A percentile compares a stretch with the other conserved stretches of the same genome.
phyloP scores from a whole-genome alignment of 2,888 invertebrate species.

The Pseudoips prasinana region DNA sequence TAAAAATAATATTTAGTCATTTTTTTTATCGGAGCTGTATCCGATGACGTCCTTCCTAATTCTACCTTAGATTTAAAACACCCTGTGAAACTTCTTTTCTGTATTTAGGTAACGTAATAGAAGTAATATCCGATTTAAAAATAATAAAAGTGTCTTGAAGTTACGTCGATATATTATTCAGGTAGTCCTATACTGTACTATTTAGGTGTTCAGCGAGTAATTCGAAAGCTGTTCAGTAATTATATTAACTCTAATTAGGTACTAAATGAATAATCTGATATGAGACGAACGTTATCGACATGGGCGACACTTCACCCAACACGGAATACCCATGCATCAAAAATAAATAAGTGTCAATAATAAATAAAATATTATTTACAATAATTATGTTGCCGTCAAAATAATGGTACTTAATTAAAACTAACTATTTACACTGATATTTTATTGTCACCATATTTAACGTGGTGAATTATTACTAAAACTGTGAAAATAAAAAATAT shows the following conservation, averaged over 20 bases:
- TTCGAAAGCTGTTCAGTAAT: conserved; percentile 32
- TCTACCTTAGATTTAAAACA: conserved; percentile 77
- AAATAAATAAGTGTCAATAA: too few species aligned
- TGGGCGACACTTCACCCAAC: conserved; percentile 14
- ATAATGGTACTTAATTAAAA: conserved; percentile 44
- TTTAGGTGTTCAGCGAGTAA: conserved; percentile 23
- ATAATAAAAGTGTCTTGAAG: conserved; percentile 6
- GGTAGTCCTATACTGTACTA: too few species aligned
- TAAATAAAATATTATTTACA: conserved; percentile 62
- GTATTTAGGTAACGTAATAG: too few species aligned
- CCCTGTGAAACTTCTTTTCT: conserved; percentile 64
- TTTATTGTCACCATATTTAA: conserved; percentile 77
- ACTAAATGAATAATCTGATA: conserved; percentile 58
- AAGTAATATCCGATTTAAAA: conserved; percentile 6
- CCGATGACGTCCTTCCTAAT: conserved; percentile 59
- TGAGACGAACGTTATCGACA: conserved; percentile 46
- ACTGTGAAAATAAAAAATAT: too few species aligned
- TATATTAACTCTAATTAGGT: conserved; percentile 41
- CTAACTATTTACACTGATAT: conserved; percentile 77
- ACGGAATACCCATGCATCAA: too few species aligned
- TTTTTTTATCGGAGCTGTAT: conserved; percentile 26
- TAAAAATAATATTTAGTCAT: too few species aligned
- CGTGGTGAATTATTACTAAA: conserved; percentile 59
- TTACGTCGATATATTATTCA: conserved; percentile 6
- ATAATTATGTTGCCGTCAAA: conserved; percentile 34